Percentiles rank a stretch among this genome's conserved stretches.
Conservation (phyloP, 37 sponge, comb jelly and placozoan species). For the Oscarella lobularis region DNA sequence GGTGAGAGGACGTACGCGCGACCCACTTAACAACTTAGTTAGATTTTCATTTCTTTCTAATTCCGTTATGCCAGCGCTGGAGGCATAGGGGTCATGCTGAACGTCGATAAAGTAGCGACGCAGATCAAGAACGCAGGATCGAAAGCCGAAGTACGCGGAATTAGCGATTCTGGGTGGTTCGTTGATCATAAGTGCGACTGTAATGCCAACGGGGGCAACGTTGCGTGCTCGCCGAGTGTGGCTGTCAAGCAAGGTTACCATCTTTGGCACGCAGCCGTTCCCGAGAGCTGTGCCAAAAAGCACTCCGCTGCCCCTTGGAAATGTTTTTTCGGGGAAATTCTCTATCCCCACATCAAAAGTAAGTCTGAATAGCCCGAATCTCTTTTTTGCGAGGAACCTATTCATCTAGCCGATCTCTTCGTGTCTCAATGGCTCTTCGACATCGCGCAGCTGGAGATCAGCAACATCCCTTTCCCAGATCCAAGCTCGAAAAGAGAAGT, state of each 20-base stretch:
- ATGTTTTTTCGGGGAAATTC: not conserved
- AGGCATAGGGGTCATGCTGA: conserved; percentile 20
- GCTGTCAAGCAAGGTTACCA: too few species aligned
- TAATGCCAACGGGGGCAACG: too few species aligned
- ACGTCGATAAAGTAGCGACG: conserved; percentile 17
- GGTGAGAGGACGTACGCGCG: too few species aligned
- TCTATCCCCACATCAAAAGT: not conserved
- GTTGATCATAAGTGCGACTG: conserved; percentile 5
- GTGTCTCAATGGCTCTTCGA: not conserved
- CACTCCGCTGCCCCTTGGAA: not conserved
- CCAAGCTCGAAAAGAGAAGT: not conserved
- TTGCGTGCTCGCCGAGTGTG: too few species aligned
- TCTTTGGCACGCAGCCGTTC: not conserved
- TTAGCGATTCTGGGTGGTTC: conserved; percentile 20
- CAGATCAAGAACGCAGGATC: conserved; percentile 7
- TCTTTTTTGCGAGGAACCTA: not conserved
- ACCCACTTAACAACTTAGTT: too few species aligned
- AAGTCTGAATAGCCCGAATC: not conserved
- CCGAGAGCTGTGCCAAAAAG: not conserved
- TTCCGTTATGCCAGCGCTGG: conserved; percentile 25
- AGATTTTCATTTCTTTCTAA: too few species aligned
- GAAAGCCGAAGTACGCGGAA: conserved; percentile 17
- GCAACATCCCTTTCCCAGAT: not conserved
- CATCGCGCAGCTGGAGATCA: not conserved
- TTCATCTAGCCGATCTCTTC: too few species aligned